A percentile compares a stretch with the other conserved stretches of the same genome.
Conservation (phyloP, 2,113 vertebrate species). For the Petroica traversi region DNA sequence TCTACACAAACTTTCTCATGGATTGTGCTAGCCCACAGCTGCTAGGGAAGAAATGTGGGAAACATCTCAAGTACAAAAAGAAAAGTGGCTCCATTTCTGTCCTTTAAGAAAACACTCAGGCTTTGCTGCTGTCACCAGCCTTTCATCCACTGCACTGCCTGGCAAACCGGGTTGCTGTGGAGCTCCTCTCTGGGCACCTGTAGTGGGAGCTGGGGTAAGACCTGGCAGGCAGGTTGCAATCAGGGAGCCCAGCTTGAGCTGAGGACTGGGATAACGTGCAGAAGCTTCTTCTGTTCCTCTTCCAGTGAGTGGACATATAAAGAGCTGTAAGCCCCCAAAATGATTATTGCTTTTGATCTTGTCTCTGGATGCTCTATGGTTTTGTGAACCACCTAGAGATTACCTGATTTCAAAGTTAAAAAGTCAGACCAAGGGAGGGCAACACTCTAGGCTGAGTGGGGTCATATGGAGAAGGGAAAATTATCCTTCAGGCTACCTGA, state of each 20-base stretch:
- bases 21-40: not conserved
- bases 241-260: not conserved
- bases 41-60: not conserved
- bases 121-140: not conserved
- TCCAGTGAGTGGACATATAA: not conserved
- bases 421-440: not conserved
- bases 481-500: not conserved
- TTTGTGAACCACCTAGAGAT: not conserved
- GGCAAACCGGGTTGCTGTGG: rapidly evolving
- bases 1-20: not conserved
- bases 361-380: not conserved
- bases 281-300: not conserved
- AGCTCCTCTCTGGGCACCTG: not conserved
- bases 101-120: rapidly evolving
- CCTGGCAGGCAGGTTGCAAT: too few species aligned
- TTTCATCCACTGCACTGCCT: rapidly evolving
- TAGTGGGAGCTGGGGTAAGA: rapidly evolving
- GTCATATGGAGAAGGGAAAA: not conserved
- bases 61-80: not conserved
- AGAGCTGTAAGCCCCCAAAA: not conserved
- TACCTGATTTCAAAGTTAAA: not conserved
- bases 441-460: not conserved
- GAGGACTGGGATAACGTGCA: rapidly evolving
- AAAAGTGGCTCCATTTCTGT: not conserved
- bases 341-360: not conserved